phyloP scores from a whole-genome alignment of 2,797 vertebrate genomes.

The Oreochromis mossambicus region DNA sequence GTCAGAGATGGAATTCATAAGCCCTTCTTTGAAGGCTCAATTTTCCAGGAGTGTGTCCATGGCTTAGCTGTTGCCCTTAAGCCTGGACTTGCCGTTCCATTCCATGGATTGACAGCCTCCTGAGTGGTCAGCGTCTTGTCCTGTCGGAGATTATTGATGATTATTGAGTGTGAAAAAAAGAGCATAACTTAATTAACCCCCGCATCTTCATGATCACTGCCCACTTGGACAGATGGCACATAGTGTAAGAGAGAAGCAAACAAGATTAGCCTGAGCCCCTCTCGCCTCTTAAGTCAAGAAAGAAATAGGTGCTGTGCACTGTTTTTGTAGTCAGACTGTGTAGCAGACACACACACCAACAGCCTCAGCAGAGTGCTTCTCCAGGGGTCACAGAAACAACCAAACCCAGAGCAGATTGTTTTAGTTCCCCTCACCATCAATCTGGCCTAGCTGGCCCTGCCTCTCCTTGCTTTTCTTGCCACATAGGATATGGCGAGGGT shows the following conservation, averaged over 20 bases:
- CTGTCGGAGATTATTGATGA: conserved; percentile 41
- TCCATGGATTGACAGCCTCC: conserved; percentile 24
- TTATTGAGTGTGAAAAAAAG: conserved; percentile 27
- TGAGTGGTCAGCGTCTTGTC: conserved; percentile 27
- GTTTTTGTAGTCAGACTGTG: conserved; percentile 32
- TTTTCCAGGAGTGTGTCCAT: conserved; percentile 69
- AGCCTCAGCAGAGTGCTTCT: conserved; percentile 14
- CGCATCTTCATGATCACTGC: background rate
- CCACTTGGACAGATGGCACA: conserved; percentile 5
- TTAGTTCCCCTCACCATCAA: conserved; percentile 31
- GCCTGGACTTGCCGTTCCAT: conserved; percentile 21
- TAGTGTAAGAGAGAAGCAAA: background rate
- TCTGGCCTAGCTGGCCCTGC: conserved; percentile 18
- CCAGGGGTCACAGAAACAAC: conserved; percentile 45
- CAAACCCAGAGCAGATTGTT: conserved; percentile 43
- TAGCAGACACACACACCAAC: conserved; percentile 8
- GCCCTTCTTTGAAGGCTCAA: conserved; percentile 67
- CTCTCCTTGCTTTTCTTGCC: conserved; percentile 32
- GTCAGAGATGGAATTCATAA: conserved; percentile 70
- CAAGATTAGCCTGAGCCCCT: background rate
- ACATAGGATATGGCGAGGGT: conserved; percentile 24
- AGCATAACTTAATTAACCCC: conserved; percentile 23
- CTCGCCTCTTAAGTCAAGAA: background rate
- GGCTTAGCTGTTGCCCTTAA: conserved; percentile 44
- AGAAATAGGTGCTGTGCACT: conserved; percentile 18